Base-by-base conservation (phyloP, 1,140 invertebrate species). In the Brachionus paranguensis region DNA sequence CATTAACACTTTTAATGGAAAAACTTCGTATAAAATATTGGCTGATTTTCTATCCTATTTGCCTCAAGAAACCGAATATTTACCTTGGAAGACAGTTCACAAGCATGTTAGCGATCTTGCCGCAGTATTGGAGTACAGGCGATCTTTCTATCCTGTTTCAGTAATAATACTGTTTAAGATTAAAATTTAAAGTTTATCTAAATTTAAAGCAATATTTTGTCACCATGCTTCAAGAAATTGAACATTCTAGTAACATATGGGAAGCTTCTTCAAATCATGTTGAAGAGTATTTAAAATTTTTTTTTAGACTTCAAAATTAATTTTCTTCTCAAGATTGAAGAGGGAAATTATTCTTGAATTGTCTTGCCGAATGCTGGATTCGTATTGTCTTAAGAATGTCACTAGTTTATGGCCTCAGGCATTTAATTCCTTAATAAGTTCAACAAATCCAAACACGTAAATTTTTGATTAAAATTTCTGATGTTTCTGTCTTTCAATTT, bases 31-130 rank as follows among this genome's bases (percentile, higher is more conserved):
- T 41, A 33, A 27, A 37, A 17, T 33, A 45, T 29, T 83, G 20
- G 41, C 45, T 33, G 81, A 83, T 33, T 27, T 83, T 47, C n/a
- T 68, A 10, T 47, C 47, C 0, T 83, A 70, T 55, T 70, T 83
- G 14, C 8, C n/a, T 29, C 3, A 3, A n/a, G 60, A 83, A 53
- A 47, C n/a, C 7, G 81, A 60, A 33, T 83, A 68, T 53, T 12
- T 83, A 37, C 60, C 81, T 27, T 83, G 81, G 81, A 53, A 72
- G 47, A 68, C 81, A 43, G 45, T 72, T 17, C 60, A 68, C 29
- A 55, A 83, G 17, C 81, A 83, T 72, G 64, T 72, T 37, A 72
- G 8, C 11, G 45, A 68, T 47, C 29, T 83, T 11, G 41, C 37
- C 8, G 33, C 65, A 65, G n/a, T 83, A n/a, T 43, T 83, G 17